Evolutionary conservation across 2,888 invertebrate species (phyloP), one percentile per base, ranked within the genome.

Genomic region (Erynnis tages): DNA sequence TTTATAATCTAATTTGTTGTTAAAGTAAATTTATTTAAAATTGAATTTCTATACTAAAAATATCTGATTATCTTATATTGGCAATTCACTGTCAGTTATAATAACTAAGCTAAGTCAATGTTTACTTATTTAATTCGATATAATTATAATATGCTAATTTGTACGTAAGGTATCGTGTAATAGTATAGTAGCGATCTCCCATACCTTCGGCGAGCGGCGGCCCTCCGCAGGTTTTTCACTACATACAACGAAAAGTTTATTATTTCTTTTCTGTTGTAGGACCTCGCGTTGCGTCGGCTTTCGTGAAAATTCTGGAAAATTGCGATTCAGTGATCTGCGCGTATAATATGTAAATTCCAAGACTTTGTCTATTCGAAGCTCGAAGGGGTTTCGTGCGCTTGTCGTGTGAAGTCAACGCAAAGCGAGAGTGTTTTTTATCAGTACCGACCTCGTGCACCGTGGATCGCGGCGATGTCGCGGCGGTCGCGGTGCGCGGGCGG

Each of bases 81-180:
- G 65, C 77, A 74, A 79, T 78, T 76, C 71, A 75, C 73, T 80
- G 74, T 85, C 81, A 76, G 76, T 84, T 87, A 78, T 82, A 82
- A 82, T 82, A 82, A 75, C 80, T 86, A 86, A 83, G 87, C 84
- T 89, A 89, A 87, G 86, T 89, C 86, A 86, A 82, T 85, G 87
- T 89, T 89, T 86, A 87, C 81, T 84, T 86, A 85, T 87, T 82
- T 87, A 84, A 85, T 86, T 86, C 79, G 72, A 80, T 85, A 75
- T 73, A n/a, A n/a, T n/a, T n/a, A 66, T 52, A 45, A 82, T 81
- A 85, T 79, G 79, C 82, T 89, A 89, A 84, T 83, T 87, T 76
- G 79, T 86, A 76, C 78, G 76, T 88, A 88, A 85, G 87, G 84
- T 79, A 79, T 77, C 80, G 82, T 87, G 80, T 84, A 86, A 80